Evolutionary conservation across 2,797 vertebrate species (phyloP).

Genomic region (Acanthis flammea): DNA sequence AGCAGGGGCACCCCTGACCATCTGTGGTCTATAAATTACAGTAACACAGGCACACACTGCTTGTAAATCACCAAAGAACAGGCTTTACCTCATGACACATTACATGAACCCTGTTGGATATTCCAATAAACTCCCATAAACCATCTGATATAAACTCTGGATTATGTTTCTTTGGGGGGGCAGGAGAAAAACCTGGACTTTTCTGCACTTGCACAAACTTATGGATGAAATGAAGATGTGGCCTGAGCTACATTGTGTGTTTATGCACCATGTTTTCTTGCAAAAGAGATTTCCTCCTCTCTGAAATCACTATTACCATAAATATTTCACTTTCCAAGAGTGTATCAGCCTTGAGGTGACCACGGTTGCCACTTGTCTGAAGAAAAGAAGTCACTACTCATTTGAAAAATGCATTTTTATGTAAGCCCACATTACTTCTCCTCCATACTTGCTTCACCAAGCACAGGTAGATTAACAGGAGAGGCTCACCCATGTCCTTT

Average conservation of each 20-base stretch:
- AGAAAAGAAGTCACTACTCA: background rate
- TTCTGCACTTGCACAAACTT: conserved; percentile 20
- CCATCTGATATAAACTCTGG: conserved; percentile 73
- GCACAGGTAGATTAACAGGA: background rate
- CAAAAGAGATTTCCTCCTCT: background rate
- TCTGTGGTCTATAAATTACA: conserved; percentile 84
- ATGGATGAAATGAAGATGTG: background rate
- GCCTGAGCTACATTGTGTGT: background rate
- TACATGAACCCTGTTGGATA: conserved; percentile 82
- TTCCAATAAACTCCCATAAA: conserved; percentile 81
- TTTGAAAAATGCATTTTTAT: conserved; percentile 6
- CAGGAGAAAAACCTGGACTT: conserved; percentile 52
- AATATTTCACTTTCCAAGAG: conserved; percentile 34
- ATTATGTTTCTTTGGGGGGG: conserved; percentile 74
- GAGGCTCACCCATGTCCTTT: background rate
- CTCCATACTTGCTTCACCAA: background rate
- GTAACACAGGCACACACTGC: conserved; percentile 75
- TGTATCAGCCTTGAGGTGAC: background rate
- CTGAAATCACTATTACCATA: background rate
- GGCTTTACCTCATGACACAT: conserved; percentile 80
- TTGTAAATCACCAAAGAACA: conserved; percentile 81
- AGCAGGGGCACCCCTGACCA: conserved; percentile 77
- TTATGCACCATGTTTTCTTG: background rate
- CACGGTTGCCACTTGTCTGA: background rate
- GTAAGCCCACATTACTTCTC: background rate